Conservation (phyloP, 2,113 vertebrate genomes). For the Gymnarchus niloticus region DNA sequence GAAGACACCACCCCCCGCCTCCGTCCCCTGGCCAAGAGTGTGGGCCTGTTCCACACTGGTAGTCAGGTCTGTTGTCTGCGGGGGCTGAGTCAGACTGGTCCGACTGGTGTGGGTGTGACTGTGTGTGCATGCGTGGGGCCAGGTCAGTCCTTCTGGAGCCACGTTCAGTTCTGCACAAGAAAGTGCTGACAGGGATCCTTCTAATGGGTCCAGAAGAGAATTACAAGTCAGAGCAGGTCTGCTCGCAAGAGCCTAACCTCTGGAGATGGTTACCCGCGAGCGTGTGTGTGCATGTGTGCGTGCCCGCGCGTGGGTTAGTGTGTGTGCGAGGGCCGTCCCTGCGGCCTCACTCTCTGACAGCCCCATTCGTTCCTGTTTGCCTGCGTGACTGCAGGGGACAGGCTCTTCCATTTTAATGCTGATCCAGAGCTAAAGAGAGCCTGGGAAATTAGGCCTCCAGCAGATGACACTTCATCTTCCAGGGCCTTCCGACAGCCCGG, state of each 20-base stretch:
- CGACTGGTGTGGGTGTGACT: not conserved
- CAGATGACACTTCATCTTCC: not conserved
- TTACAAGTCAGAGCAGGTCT: conserved; percentile 26
- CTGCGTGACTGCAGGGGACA: conserved; percentile 6
- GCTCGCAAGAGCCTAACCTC: not conserved
- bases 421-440: not conserved
- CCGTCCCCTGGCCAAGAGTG: no score
- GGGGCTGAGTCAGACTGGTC: not conserved
- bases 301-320: not conserved
- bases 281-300: not conserved
- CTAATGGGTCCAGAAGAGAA: conserved; percentile 32
- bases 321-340: not conserved
- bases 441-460: not conserved
- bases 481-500: not conserved
- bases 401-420: not conserved
- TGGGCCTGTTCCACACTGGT: no score
- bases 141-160: not conserved
- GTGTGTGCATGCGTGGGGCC: not conserved
- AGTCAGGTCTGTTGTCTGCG: no score
- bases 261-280: not conserved
- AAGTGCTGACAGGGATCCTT: conserved; percentile 33
- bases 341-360: not conserved
- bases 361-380: conserved; percentile 10
- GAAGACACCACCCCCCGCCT: not conserved
- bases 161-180: conserved; percentile 14